These are phyloP conservation scores for Megalops cyprinoides DNA, from an alignment of 2,797 vertebrate genomes.

Conservation along the genomic window DNA sequence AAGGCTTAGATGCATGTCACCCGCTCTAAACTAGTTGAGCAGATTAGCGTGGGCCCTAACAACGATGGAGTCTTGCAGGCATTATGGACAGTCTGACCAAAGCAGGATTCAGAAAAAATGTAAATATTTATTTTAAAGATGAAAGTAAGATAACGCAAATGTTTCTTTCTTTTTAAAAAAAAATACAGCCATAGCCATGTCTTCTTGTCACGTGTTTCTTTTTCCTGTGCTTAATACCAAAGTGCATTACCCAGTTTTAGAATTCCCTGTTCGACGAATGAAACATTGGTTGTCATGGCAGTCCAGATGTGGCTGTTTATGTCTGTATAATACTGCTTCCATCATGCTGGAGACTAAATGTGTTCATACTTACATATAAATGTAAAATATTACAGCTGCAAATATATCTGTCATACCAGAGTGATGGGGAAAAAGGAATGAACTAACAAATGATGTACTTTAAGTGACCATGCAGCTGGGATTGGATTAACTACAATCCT, in stretches of 20 bases:
- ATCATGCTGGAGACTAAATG: background rate
- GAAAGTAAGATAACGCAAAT: slow-evolving; percentile 19
- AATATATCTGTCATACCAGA: too few relatives aligned
- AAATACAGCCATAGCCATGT: slow-evolving; percentile 9
- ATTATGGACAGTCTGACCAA: slow-evolving; percentile 64
- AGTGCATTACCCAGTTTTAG: slow-evolving; percentile 26
- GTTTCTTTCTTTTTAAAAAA: slow-evolving; percentile 57
- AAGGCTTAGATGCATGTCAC: slow-evolving; percentile 64
- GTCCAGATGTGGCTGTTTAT: slow-evolving; percentile 1
- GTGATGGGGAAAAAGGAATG: too few relatives aligned
- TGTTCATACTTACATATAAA: background rate
- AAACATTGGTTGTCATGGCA: slow-evolving; percentile 7
- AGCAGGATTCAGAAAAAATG: slow-evolving; percentile 67
- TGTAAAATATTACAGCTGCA: background rate
- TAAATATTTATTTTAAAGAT: slow-evolving; percentile 72
- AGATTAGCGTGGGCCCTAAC: slow-evolving; percentile 68
- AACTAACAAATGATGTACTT: too few relatives aligned
- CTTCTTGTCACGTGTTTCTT: too few relatives aligned
- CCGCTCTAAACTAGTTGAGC: slow-evolving; percentile 70
- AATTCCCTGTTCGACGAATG: slow-evolving; percentile 28
- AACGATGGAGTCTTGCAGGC: slow-evolving; percentile 57
- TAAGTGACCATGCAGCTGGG: too few relatives aligned
- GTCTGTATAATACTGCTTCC: background rate
- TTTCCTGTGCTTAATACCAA: slow-evolving; percentile 21
- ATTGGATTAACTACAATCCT: too few relatives aligned